Evolutionary conservation across 2,888 invertebrate species (phyloP), one percentile per base, ranked within the genome.

Genomic region (Tinea pellionella): DNA sequence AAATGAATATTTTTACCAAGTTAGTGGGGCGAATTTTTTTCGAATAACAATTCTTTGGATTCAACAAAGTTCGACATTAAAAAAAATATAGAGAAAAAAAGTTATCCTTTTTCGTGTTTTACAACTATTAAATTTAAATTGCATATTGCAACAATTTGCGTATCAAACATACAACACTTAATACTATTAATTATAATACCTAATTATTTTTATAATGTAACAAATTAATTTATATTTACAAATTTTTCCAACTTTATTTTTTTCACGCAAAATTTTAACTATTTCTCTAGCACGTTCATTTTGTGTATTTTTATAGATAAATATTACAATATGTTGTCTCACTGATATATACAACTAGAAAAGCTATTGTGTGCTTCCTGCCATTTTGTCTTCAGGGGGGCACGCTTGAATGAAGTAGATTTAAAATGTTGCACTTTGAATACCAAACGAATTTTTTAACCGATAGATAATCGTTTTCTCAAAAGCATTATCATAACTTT

Each of bases 161-260:
- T 78, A 77, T 83, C 83, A 86, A 86, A 84, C 86, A 83, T 86
- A 85, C 86, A 87, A 86, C 86, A 87, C 87, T 86, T 87, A 87
- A 71, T 68, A 75, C 67, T 82, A 84, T 77, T 81, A 85, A 84
- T 77, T 81, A 85, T 84, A 84, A 83, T 85, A 85, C 83, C 85
- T 86, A 86, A 82, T 82, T 84, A 81, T 74, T 74, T 79, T 82
- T 82, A 83, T 80, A 84, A 84, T 83, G 82, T 86, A 87, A 87
- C 86, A 86, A 85, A 84, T 87, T 87, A 87, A 85, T 85, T 85
- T 86, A 87, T 87, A 87, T 87, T 84, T 87, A 87, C 87, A 87
- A n/a, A 72, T 85, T 77, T 82, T 53, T 24, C 81, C 80, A 83
- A 81, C 80, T 76, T 76, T 78, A 84, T 83, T 24, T 3, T 24